Percentiles rank a stretch among this genome's conserved stretches.
phyloP scores from a whole-genome alignment of 64 coral and sea anemone species.

The Orbicella faveolata region DNA sequence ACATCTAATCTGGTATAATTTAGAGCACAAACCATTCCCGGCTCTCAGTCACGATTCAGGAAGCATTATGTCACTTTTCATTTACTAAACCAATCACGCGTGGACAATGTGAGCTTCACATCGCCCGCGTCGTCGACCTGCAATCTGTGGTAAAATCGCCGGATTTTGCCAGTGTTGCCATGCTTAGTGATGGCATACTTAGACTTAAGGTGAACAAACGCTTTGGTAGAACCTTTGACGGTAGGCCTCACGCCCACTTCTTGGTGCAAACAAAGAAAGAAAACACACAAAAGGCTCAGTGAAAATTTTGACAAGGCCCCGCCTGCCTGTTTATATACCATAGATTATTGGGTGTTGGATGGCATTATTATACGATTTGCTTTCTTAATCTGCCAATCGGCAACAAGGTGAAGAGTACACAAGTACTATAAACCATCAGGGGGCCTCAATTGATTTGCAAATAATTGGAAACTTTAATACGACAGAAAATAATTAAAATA shows the following conservation, averaged over 20 bases:
- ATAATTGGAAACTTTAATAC: conserved; percentile 99
- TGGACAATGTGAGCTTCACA: conserved; percentile 51
- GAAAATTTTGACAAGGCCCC: conserved; percentile 78
- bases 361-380: conserved; percentile 99
- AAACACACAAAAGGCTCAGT: conserved; percentile 90
- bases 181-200: not conserved
- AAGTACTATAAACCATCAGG: conserved; percentile 90
- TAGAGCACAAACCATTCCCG: conserved; percentile 76
- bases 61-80: conserved; percentile 94
- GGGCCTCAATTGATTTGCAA: conserved; percentile 99
- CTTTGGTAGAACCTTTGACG: not conserved
- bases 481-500: conserved; percentile 99
- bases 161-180: conserved; percentile 35
- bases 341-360: conserved; percentile 97
- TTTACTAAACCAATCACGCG: conserved; percentile 75
- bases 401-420: conserved; percentile 83
- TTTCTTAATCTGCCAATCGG: conserved; percentile 95
- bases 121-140: conserved; percentile 15
- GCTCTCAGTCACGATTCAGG: conserved; percentile 82
- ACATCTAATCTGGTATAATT: conserved; percentile 96
- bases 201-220: not conserved
- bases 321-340: conserved; percentile 98
- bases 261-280: conserved; percentile 66
- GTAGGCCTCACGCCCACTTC: conserved; percentile 59
- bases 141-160: conserved; percentile 27